phyloP scores from a whole-genome alignment of 2,113 vertebrate genomes.

The Malurus elegans region DNA sequence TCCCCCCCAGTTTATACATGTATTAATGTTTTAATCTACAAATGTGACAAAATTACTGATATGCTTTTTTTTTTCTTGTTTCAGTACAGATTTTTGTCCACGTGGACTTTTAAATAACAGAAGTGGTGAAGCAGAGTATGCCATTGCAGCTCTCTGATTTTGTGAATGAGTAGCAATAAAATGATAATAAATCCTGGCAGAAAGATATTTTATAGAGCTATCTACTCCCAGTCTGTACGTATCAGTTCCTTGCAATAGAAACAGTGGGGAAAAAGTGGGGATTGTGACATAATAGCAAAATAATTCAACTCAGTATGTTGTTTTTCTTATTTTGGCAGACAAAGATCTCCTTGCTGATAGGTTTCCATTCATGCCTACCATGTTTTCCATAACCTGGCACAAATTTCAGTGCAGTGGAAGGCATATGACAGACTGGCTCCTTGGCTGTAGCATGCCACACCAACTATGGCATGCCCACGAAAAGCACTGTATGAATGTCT shows the following conservation, averaged over 20 bases:
- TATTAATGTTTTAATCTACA: neutral
- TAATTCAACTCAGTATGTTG: neutral
- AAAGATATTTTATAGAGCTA: neutral
- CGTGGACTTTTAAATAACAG: neutral
- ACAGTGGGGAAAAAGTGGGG: neutral
- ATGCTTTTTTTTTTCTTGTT: neutral
- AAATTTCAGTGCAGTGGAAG: conserved; percentile 26
- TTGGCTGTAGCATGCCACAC: conserved; percentile 25
- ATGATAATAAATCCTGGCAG: neutral
- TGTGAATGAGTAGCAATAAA: neutral
- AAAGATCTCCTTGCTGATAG: conserved; percentile 9
- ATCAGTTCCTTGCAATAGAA: neutral
- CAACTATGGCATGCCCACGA: conserved; percentile 40
- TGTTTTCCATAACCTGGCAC: conserved; percentile 60
- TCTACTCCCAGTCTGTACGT: neutral
- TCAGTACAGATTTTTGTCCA: neutral
- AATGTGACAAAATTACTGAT: neutral
- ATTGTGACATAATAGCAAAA: neutral
- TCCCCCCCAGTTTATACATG: neutral
- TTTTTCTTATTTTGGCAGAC: conserved; percentile 38
- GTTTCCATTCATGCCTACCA: conserved; percentile 60
- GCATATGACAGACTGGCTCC: conserved; percentile 38
- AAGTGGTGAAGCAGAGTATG: neutral
- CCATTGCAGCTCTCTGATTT: neutral
- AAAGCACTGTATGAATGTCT: conserved; percentile 34